These are phyloP conservation scores for Lasiurus borealis DNA, from an alignment of 2,113 vertebrate genomes.

Conservation along the genomic window DNA sequence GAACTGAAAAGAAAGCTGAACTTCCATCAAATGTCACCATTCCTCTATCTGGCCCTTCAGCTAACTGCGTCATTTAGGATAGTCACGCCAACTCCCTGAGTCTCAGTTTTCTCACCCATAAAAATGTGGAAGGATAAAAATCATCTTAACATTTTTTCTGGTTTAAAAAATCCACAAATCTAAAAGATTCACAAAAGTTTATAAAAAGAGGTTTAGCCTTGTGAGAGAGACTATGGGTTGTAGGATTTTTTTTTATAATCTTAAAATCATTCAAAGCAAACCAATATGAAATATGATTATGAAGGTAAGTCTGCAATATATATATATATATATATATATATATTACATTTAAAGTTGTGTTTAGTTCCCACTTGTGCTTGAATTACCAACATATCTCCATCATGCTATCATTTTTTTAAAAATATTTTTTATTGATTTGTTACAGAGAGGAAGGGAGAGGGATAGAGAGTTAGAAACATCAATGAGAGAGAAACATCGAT, in stretches of 20 bases:
- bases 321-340: too few relatives aligned
- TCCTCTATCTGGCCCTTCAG: neutral
- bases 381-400: neutral
- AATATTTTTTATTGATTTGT: too few relatives aligned
- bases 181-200: conserved; percentile 12
- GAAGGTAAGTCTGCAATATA: neutral
- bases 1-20: neutral
- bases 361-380: neutral
- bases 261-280: neutral
- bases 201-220: neutral
- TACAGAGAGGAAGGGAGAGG: too few relatives aligned
- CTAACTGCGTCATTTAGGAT: neutral
- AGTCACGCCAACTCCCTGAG: neutral
- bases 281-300: conserved; percentile 9
- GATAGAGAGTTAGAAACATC: too few relatives aligned
- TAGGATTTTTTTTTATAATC: neutral
- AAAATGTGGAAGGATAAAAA: conserved; percentile 32
- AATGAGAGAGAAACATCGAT: too few relatives aligned
- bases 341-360: neutral
- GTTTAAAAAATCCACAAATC: conserved; percentile 30
- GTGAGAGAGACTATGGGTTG: neutral
- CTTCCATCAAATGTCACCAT: neutral
- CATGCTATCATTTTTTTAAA: too few relatives aligned
- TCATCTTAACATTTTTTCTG: neutral
- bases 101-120: conserved; percentile 18